These are phyloP conservation scores for Cephus rjabovi DNA, from an alignment of 2,888 invertebrate genomes.

Conservation along the genomic window DNA sequence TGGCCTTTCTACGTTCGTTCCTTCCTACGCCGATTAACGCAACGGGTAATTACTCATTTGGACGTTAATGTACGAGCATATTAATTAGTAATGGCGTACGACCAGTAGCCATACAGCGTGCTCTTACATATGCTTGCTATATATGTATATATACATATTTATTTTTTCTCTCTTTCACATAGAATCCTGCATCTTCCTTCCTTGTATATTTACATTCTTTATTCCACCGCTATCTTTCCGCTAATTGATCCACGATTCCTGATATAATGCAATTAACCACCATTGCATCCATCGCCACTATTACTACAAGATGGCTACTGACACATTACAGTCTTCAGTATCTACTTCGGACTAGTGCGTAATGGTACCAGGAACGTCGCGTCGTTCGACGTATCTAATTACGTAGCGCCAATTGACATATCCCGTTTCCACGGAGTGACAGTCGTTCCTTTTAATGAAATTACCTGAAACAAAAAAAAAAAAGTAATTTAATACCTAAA, in stretches of 20 bases:
- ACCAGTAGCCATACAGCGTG: background rate
- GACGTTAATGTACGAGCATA: constrained; percentile 56
- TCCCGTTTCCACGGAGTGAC: constrained; percentile 27
- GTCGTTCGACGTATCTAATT: constrained; percentile 43
- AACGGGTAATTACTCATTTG: constrained; percentile 52
- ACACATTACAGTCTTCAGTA: constrained; percentile 5
- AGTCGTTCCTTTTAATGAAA: background rate
- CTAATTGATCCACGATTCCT: constrained; percentile 3
- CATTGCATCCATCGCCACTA: background rate
- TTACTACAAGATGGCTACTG: background rate
- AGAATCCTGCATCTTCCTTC: background rate
- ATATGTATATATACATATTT: background rate
- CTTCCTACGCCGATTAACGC: constrained; percentile 15
- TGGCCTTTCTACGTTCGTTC: constrained; percentile 10
- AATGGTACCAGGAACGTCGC: constrained; percentile 24
- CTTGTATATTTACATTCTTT: background rate
- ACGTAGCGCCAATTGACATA: constrained; percentile 42
- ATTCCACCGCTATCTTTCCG: background rate
- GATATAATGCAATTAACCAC: constrained; percentile 1
- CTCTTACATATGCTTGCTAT: background rate
- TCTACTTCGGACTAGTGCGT: background rate
- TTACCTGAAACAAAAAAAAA: background rate
- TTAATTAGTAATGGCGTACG: constrained; percentile 51
- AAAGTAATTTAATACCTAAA: background rate
- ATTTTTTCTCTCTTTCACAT: background rate